phyloP scores from a whole-genome alignment of 2,797 vertebrate genomes.

The Epinephelus awoara region DNA sequence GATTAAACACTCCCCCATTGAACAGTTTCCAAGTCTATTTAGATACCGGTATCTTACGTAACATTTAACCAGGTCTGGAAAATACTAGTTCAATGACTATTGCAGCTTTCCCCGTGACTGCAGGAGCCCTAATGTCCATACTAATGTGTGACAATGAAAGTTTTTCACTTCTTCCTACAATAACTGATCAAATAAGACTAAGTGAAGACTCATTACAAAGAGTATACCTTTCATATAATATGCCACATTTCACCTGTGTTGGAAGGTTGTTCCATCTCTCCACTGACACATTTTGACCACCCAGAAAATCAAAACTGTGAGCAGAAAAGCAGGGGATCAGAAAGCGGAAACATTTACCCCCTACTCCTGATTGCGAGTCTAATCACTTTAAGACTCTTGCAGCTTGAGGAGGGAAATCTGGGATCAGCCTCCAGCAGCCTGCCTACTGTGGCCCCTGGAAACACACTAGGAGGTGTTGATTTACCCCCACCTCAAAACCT shows the following conservation, averaged over 20 bases:
- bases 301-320: constrained; percentile 68
- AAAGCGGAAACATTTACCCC: constrained; percentile 77
- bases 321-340: constrained; percentile 62
- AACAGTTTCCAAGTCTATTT: constrained; percentile 20
- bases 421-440: constrained; percentile 76
- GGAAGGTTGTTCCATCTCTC: constrained; percentile 21
- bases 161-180: constrained; percentile 17
- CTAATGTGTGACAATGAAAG: background rate
- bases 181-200: background rate
- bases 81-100: background rate
- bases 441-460: constrained; percentile 75
- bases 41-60: constrained; percentile 7
- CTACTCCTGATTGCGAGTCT: constrained; percentile 74
- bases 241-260: constrained; percentile 32
- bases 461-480: constrained; percentile 80
- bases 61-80: background rate
- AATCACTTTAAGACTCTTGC: constrained; percentile 81
- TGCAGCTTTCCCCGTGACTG: constrained; percentile 18
- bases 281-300: constrained; percentile 69
- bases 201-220: background rate
- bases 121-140: background rate
- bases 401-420: constrained; percentile 76
- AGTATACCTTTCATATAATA: constrained; percentile 3
- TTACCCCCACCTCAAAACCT: constrained; percentile 75
- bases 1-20: constrained; percentile 9